phyloP scores from a whole-genome alignment of 2,113 vertebrate species.

The Pelecanoides urinatrix region DNA sequence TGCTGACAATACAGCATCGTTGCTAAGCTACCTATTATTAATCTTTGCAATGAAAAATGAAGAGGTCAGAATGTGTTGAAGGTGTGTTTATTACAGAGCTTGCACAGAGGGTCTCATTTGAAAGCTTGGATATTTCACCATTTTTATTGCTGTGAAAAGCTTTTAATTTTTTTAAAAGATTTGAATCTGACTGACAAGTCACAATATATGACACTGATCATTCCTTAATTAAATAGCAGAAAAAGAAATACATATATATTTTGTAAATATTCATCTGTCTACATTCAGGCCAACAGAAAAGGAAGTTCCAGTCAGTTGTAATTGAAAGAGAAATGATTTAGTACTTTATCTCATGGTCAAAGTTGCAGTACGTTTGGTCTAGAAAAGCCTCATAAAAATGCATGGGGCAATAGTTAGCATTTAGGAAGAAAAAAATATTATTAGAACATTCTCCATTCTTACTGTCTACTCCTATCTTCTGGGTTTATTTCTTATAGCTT shows the following conservation, averaged over 20 bases:
- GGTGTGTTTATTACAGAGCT: conserved; percentile 49
- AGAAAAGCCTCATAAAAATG: neutral
- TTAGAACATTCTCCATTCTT: neutral
- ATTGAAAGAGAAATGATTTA: neutral
- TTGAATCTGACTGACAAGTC: neutral
- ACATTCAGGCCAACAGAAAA: neutral
- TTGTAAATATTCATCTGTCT: neutral
- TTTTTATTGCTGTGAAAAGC: neutral
- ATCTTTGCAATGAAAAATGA: conserved; percentile 66
- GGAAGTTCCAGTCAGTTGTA: neutral
- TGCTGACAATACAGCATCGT: conserved; percentile 62
- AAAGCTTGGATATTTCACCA: conserved; percentile 13
- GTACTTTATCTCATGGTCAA: neutral
- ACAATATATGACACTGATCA: neutral
- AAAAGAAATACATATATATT: neutral
- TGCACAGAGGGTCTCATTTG: conserved; percentile 38
- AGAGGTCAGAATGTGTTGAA: conserved; percentile 62
- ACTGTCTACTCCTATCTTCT: neutral
- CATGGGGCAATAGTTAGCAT: fast-evolving
- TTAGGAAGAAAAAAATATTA: neutral
- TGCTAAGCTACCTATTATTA: conserved; percentile 76
- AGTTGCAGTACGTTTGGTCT: neutral
- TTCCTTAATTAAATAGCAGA: neutral
- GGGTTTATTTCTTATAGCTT: neutral
- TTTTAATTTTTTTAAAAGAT: neutral